Conservation (phyloP, 2,888 invertebrate genomes). For the Hypomecis atomaria region DNA sequence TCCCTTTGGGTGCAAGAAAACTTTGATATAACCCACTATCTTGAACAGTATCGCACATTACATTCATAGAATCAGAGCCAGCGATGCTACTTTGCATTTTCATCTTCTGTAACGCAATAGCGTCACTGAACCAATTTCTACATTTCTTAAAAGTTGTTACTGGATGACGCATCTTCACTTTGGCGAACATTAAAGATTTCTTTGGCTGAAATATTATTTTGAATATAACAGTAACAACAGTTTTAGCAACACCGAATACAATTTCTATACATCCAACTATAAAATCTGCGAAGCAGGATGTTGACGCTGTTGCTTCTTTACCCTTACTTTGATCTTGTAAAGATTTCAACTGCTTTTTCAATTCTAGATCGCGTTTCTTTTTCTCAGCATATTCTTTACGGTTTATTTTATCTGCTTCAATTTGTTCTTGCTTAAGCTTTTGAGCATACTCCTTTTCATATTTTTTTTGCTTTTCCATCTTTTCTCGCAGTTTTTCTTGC, state of each 20-base stretch:
- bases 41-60: conserved; percentile 53
- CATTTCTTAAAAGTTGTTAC: conserved; percentile 42
- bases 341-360: conserved; percentile 37
- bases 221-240: conserved; percentile 35
- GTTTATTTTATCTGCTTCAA: conserved; percentile 16
- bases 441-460: conserved; percentile 22
- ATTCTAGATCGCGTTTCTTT: conserved; percentile 37
- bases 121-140: conserved; percentile 38
- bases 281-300: conserved; percentile 50
- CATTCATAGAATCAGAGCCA: conserved; percentile 51
- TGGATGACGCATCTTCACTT: conserved; percentile 45
- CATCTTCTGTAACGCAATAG: conserved; percentile 51
- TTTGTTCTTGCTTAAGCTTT: conserved; percentile 20
- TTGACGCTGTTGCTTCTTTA: conserved; percentile 43
- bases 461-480: conserved; percentile 26
- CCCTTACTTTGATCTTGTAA: conserved; percentile 40
- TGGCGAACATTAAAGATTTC: conserved; percentile 44
- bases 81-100: conserved; percentile 48
- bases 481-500: conserved; percentile 13
- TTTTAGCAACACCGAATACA: conserved; percentile 27
- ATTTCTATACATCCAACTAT: conserved; percentile 48
- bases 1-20: conserved; percentile 49
- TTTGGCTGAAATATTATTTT: conserved; percentile 46
- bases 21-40: conserved; percentile 47
- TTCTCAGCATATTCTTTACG: conserved; percentile 41